These are phyloP conservation scores for Zophobas morio DNA, from an alignment of 1,140 invertebrate species.

Conservation along the genomic window DNA sequence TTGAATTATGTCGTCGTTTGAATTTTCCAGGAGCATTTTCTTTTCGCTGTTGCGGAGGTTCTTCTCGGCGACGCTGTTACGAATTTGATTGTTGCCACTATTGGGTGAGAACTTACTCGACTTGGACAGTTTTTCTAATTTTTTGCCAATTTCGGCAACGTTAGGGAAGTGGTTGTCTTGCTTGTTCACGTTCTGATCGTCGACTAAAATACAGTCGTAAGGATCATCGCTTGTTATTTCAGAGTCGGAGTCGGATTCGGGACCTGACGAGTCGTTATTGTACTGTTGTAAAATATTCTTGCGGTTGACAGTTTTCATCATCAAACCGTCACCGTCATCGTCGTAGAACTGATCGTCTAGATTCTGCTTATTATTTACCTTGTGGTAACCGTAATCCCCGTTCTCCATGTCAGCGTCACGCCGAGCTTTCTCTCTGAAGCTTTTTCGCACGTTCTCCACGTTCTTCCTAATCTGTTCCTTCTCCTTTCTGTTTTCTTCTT, in stretches of 20 bases:
- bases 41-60: conserved; percentile 56
- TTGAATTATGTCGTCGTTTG: conserved; percentile 57
- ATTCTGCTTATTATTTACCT: conserved; percentile 67
- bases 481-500: conserved; percentile 51
- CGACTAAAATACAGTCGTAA: conserved; percentile 81
- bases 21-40: conserved; percentile 46
- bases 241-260: conserved; percentile 70
- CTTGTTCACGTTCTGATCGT: conserved; percentile 73
- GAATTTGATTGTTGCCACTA: conserved; percentile 59
- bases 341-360: conserved; percentile 75
- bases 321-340: conserved; percentile 74
- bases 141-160: conserved; percentile 68
- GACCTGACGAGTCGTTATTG: conserved; percentile 71
- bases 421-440: conserved; percentile 58
- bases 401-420: conserved; percentile 50
- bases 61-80: conserved; percentile 54
- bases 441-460: conserved; percentile 56
- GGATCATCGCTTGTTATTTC: conserved; percentile 80
- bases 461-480: conserved; percentile 37
- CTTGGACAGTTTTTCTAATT: conserved; percentile 69
- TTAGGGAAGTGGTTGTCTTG: conserved; percentile 63
- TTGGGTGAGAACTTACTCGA: conserved; percentile 66
- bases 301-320: conserved; percentile 76
- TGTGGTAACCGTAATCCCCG: conserved; percentile 53
- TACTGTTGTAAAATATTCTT: conserved; percentile 80